phyloP scores from a whole-genome alignment of 2,797 vertebrate genomes.

The Streptopelia turtur region DNA sequence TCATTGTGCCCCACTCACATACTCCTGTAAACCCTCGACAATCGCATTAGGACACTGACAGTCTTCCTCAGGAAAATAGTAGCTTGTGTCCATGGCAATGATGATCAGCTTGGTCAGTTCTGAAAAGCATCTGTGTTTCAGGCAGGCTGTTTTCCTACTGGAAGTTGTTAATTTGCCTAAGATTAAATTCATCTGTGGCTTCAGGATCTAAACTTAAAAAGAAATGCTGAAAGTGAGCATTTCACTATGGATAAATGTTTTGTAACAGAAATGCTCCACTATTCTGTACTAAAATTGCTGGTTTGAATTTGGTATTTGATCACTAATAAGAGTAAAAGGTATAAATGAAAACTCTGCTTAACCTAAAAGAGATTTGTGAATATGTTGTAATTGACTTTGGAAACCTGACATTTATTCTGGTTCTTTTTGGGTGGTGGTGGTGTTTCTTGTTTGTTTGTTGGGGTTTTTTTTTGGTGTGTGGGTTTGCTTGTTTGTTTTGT shows the following conservation, averaged over 20 bases:
- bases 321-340: background rate
- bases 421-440: background rate
- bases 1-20: background rate
- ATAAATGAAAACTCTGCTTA: background rate
- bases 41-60: background rate
- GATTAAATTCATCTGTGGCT: background rate
- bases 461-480: too few relatives aligned
- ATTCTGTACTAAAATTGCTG: background rate
- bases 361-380: background rate
- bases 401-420: slow-evolving; percentile 25
- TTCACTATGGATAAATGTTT: background rate
- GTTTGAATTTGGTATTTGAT: background rate
- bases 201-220: background rate
- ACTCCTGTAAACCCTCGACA: background rate
- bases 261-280: background rate
- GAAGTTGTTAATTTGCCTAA: slow-evolving; percentile 18
- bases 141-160: background rate
- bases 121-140: slow-evolving; percentile 8
- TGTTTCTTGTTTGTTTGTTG: background rate
- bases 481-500: too few relatives aligned
- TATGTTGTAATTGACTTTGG: slow-evolving; percentile 28
- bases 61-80: slow-evolving; percentile 2
- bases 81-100: background rate
- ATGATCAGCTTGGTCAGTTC: background rate
- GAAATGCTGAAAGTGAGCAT: background rate